Percentiles rank a stretch among this genome's conserved stretches.
Conservation (phyloP, 2,888 invertebrate species). For the Strigamia crassipes region DNA sequence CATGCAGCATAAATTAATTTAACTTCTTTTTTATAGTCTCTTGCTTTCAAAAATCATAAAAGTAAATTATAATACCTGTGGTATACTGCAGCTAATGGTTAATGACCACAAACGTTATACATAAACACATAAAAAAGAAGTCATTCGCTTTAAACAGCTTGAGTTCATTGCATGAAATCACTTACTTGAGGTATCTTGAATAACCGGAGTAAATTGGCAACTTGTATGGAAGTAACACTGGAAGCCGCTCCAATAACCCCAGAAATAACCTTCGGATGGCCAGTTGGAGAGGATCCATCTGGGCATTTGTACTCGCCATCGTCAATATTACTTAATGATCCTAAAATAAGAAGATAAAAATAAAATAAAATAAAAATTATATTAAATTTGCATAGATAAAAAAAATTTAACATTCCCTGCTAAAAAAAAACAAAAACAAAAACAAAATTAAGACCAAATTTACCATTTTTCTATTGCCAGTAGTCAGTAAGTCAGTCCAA, state of each 20-base stretch:
- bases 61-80: background rate
- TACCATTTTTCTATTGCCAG: no score
- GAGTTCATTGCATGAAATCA: background rate
- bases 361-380: background rate
- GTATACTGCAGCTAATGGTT: background rate
- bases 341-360: conserved; percentile 64
- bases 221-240: conserved; percentile 94
- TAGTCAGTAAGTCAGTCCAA: no score
- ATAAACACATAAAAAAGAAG: background rate
- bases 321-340: conserved; percentile 92
- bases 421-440: no score
- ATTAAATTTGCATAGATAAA: background rate
- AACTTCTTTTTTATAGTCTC: background rate
- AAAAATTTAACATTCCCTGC: background rate
- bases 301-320: conserved; percentile 79
- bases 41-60: background rate
- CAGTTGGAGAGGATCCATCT: conserved; percentile 67
- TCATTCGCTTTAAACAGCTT: background rate
- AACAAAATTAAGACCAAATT: no score
- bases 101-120: no score
- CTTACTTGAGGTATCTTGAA: conserved; percentile 83
- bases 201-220: conserved; percentile 85
- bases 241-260: conserved; percentile 88
- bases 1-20: background rate
- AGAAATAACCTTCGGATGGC: conserved; percentile 78